Percentiles rank a stretch among this genome's conserved stretches.
These are phyloP conservation scores for Sciaenops ocellatus DNA, from an alignment of 2,797 vertebrate species.

Conservation along the genomic window DNA sequence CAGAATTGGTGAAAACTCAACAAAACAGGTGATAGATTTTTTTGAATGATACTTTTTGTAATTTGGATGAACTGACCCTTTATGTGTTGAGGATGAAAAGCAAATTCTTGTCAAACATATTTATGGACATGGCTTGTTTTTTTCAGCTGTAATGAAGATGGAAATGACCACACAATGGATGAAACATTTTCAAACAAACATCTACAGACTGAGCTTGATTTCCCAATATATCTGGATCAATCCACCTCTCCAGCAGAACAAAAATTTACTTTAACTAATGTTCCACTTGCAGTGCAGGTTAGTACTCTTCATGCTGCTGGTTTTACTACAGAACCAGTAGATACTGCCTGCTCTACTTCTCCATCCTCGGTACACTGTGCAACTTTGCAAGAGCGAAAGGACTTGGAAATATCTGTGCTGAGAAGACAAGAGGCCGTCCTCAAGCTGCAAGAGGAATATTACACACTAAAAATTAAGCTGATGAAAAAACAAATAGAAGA, in stretches of 20 bases:
- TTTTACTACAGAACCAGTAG: slow-evolving; percentile 24
- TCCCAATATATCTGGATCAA: slow-evolving; percentile 26
- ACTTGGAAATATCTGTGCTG: slow-evolving; percentile 75
- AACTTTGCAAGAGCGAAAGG: slow-evolving; percentile 59
- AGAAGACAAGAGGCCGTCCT: slow-evolving; percentile 75
- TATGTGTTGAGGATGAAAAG: slow-evolving; percentile 5
- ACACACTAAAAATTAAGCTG: slow-evolving; percentile 73
- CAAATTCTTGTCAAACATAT: slow-evolving; percentile 6
- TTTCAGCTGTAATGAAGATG: slow-evolving; percentile 50
- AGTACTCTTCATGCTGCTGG: slow-evolving; percentile 2
- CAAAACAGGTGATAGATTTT: slow-evolving; percentile 56
- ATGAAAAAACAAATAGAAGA: slow-evolving; percentile 68
- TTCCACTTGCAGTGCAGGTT: slow-evolving; percentile 24
- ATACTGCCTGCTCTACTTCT: slow-evolving; percentile 35
- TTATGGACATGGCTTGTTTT: background rate
- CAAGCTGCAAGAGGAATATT: slow-evolving; percentile 78
- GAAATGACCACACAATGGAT: slow-evolving; percentile 6
- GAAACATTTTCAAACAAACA: slow-evolving; percentile 38
- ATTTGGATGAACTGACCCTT: background rate
- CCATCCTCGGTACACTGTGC: slow-evolving; percentile 30
- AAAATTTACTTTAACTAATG: slow-evolving; percentile 27
- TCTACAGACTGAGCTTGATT: slow-evolving; percentile 20
- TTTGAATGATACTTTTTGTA: background rate
- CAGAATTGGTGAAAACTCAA: slow-evolving; percentile 46
- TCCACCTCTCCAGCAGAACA: slow-evolving; percentile 37